phyloP scores from a whole-genome alignment of 2,888 invertebrate species.

The Ganaspis brasiliensis region DNA sequence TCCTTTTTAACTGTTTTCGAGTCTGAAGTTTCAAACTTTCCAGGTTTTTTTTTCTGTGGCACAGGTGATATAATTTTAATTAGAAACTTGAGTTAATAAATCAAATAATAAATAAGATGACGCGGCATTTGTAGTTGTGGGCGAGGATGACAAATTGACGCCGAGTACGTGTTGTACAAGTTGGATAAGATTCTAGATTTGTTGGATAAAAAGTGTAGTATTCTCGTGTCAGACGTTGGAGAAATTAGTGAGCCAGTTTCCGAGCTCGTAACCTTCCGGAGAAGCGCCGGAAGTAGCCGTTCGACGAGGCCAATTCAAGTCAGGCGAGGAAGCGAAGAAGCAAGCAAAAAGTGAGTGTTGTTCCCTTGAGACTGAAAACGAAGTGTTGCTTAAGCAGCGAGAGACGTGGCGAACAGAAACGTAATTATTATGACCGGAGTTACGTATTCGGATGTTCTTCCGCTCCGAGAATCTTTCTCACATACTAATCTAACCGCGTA shows the following conservation, averaged over 20 bases:
- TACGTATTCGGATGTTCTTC: conserved; percentile 77
- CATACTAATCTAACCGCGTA: conserved; percentile 68
- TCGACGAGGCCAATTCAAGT: conserved; percentile 48
- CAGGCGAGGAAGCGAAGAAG: conserved; percentile 43
- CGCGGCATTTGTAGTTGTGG: not conserved
- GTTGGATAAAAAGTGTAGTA: not conserved
- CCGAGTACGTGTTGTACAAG: conserved; percentile 1
- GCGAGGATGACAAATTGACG: not conserved
- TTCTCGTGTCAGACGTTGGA: conserved; percentile 8
- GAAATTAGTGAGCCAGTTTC: conserved; percentile 42
- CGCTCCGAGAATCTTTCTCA: conserved; percentile 72
- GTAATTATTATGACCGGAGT: conserved; percentile 73
- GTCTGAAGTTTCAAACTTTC: too few species aligned
- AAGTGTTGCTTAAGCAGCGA: conserved; percentile 33
- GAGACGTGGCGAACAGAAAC: conserved; percentile 56
- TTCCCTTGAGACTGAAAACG: conserved; percentile 35
- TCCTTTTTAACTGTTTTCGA: too few species aligned
- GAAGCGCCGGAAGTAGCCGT: conserved; percentile 33
- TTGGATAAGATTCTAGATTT: not conserved
- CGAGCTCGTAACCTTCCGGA: conserved; percentile 36
- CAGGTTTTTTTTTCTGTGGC: too few species aligned
- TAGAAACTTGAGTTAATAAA: too few species aligned
- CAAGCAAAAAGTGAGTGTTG: conserved; percentile 46
- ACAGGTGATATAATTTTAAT: too few species aligned
- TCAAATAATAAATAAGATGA: not conserved